Base-by-base conservation (phyloP, 2,888 invertebrate genomes). In the Apocheima hispidaria region DNA sequence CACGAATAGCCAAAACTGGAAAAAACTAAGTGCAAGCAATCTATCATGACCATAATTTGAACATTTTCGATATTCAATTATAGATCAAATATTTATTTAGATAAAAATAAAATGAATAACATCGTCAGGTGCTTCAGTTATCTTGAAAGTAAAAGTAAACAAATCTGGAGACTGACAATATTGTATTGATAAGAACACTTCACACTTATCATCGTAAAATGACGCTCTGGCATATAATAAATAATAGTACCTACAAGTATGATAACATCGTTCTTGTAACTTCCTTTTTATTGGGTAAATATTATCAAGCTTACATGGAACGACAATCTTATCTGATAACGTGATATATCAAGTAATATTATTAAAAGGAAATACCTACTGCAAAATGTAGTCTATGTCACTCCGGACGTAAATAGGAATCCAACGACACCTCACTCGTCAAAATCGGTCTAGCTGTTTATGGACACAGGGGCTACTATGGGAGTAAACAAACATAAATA, bases 151-250 rank as follows among this genome's bases (percentile, higher is more conserved):
- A 7, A 36, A n/a, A 2, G 54, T 28, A 55, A 55, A 55, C 46
- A 55, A 46, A 55, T 55, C 44, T 38, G 26, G 9, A 1, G 12
- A n/a, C 28, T 12, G 33, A 16, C 53, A 33, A 33, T 33, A 43
- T 43, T 28, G 16, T 26, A 40, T 23, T 26, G 46, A 46, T 38
- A 46, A 46, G 30, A 46, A 7, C 54, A 46, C 36, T 55, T 46
- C 14, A 55, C 4, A 16, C 44, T 44, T 55, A 54, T 54, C 54
- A 14, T 23, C 26, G 16, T 55, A 20, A n/a, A 46, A 46, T 55
- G 54, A 46, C 28, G 46, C n/a, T 55, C 44, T 14, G 18, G 18
- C 16, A 36, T 7, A 38, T 7, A 38, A 20, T 20, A 38, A 38
- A 18, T 10, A 20, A 16, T 3, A n/a, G n/a, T n/a, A n/a, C n/a